Percentiles rank a stretch among this genome's conserved stretches.
Conservation (phyloP, 2,888 invertebrate genomes). For the Eubasilissa splendida region DNA sequence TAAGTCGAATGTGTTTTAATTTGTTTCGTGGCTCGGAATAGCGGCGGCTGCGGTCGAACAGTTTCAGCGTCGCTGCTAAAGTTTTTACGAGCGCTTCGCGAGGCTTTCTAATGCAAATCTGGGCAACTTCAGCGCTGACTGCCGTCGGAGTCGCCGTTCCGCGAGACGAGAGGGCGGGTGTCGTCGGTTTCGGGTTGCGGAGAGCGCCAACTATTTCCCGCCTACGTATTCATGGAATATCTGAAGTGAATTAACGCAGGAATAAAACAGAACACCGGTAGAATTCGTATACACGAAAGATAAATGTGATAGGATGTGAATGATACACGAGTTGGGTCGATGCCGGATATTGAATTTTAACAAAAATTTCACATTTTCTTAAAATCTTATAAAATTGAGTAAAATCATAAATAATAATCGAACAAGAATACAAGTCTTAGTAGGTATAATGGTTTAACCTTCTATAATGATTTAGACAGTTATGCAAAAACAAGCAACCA, state of each 20-base stretch:
- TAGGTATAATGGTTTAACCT: too few relatives aligned
- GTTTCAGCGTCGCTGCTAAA: conserved; percentile 37
- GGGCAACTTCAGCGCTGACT: conserved; percentile 28
- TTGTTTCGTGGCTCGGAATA: conserved; percentile 46
- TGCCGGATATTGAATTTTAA: too few relatives aligned
- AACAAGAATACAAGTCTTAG: too few relatives aligned
- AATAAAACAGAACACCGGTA: background rate
- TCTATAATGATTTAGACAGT: too few relatives aligned
- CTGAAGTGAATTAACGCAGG: conserved; percentile 4
- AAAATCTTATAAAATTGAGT: too few relatives aligned
- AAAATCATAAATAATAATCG: too few relatives aligned
- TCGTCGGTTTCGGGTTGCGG: conserved; percentile 5
- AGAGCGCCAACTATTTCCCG: conserved; percentile 23
- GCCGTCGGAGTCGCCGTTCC: conserved; percentile 26
- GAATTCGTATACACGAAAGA: too few relatives aligned
- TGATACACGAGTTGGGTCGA: too few relatives aligned
- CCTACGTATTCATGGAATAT: conserved; percentile 10
- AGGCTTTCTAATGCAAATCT: conserved; percentile 56
- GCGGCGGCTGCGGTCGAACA: conserved; percentile 38
- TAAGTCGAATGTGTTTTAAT: conserved; percentile 54
- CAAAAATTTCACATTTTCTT: too few relatives aligned
- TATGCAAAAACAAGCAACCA: too few relatives aligned
- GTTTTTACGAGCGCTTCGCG: conserved; percentile 51
- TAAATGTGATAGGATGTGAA: too few relatives aligned
- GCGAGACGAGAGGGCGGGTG: conserved; percentile 5